phyloP scores from a whole-genome alignment of 35 echinoderm and acorn worm species.

The Heliocidaris tuberculata region DNA sequence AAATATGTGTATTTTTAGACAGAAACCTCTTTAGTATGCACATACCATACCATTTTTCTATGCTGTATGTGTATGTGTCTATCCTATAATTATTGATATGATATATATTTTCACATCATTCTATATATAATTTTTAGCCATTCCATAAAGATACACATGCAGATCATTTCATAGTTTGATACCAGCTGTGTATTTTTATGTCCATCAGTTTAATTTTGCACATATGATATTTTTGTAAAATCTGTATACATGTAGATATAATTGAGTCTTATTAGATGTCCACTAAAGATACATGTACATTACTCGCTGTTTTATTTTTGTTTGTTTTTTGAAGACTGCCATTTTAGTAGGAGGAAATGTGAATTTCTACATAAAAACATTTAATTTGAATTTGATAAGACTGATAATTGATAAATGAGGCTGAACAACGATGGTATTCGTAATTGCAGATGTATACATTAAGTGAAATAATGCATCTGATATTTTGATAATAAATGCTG shows the following conservation, averaged over 20 bases:
- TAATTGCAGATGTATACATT: no score
- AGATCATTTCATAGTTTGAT: neutral
- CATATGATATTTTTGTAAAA: neutral
- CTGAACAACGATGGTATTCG: no score
- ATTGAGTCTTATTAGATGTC: neutral
- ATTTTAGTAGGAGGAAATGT: no score
- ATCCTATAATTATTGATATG: no score
- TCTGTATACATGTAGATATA: neutral
- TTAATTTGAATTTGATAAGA: no score
- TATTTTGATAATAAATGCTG: no score
- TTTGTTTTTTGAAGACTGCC: no score
- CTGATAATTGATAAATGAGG: no score
- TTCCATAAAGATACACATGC: neutral
- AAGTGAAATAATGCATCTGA: no score
- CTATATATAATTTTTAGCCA: neutral
- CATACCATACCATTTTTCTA: neutral
- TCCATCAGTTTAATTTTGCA: neutral
- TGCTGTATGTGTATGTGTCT: neutral
- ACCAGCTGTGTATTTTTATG: neutral
- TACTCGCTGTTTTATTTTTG: neutral
- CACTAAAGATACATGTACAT: neutral
- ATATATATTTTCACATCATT: neutral
- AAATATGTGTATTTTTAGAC: neutral
- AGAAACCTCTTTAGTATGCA: neutral
- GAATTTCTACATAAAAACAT: no score